A percentile compares a stretch with the other conserved stretches of the same genome.
phyloP scores from a whole-genome alignment of 2,888 invertebrate species.

The Drosophila limbata region DNA sequence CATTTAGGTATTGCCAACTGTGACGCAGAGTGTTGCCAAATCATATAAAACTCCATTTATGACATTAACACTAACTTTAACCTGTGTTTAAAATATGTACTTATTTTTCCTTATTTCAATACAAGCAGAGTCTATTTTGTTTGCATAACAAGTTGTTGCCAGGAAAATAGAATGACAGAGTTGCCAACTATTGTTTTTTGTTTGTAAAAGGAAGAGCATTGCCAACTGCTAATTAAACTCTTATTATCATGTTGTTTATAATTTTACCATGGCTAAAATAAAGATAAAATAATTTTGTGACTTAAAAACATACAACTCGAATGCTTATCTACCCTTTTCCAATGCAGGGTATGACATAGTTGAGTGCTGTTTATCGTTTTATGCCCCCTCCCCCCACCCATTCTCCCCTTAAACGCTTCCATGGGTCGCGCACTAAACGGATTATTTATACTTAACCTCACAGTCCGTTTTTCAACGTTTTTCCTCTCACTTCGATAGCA shows the following conservation, averaged over 20 bases:
- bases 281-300: not conserved
- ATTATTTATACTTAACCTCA: slow-evolving; percentile 75
- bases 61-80: not conserved
- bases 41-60: not conserved
- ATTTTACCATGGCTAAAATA: no score
- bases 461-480: slow-evolving; percentile 25
- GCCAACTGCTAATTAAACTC: not conserved
- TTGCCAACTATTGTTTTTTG: not conserved
- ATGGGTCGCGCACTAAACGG: slow-evolving; percentile 69
- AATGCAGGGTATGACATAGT: slow-evolving; percentile 8
- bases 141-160: no score
- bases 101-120: not conserved
- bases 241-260: no score
- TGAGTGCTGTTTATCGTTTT: not conserved
- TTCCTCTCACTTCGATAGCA: slow-evolving; percentile 3
- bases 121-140: not conserved
- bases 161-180: not conserved
- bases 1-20: not conserved
- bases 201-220: not conserved
- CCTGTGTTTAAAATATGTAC: not conserved
- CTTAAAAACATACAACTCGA: not conserved
- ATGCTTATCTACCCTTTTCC: not conserved
- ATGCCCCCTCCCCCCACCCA: not conserved
- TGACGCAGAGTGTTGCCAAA: not conserved
- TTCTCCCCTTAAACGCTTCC: slow-evolving; percentile 14